Evolutionary conservation across 2,888 invertebrate species (phyloP).

Genomic region (Chymomyza fuscimana): DNA sequence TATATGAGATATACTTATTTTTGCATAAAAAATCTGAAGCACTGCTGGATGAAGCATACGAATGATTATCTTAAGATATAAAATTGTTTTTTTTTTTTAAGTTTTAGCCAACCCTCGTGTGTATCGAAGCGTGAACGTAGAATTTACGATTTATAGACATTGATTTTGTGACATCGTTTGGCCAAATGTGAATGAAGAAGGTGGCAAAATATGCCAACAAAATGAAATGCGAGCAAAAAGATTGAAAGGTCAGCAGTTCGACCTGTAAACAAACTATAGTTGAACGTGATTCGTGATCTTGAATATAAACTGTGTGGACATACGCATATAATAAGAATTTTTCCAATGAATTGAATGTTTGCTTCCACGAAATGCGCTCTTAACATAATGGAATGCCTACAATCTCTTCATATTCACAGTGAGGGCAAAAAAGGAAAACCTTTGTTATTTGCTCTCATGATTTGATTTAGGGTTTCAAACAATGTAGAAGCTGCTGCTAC

Average conservation of each 20-base stretch:
- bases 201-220: background rate
- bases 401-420: background rate
- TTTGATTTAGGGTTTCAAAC: background rate
- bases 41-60: too few relatives aligned
- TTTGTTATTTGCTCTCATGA: background rate
- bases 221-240: background rate
- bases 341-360: too few relatives aligned
- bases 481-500: background rate
- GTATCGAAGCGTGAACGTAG: background rate
- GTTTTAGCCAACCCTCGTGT: too few relatives aligned
- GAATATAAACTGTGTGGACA: background rate
- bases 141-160: slow-evolving; percentile 60
- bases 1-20: too few relatives aligned
- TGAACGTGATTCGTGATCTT: background rate
- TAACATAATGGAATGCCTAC: background rate
- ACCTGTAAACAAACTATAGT: background rate
- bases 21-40: too few relatives aligned
- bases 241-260: slow-evolving; percentile 14
- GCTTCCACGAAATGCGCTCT: background rate
- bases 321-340: too few relatives aligned
- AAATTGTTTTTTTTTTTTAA: too few relatives aligned
- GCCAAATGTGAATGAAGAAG: background rate
- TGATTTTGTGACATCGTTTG: slow-evolving; percentile 49
- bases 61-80: too few relatives aligned
- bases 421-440: too few relatives aligned